These are phyloP conservation scores for Aphelenchoides bicaudatus DNA, from an alignment of 2,888 invertebrate genomes.

Conservation along the genomic window DNA sequence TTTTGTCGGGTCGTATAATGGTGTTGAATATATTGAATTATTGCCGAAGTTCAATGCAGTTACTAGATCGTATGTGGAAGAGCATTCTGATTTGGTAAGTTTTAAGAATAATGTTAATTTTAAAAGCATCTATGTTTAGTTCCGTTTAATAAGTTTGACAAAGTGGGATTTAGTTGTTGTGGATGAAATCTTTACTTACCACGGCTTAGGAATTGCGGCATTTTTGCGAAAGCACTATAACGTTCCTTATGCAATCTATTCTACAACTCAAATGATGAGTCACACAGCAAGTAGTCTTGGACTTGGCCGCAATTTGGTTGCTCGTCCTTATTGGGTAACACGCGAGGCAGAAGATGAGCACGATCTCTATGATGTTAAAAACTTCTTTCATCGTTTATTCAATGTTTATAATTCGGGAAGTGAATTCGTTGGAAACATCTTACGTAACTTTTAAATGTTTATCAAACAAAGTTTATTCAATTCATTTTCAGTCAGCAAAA, in stretches of 20 bases:
- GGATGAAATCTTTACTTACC: slow-evolving; percentile 20
- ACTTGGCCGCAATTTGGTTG: neutral
- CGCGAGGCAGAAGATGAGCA: neutral
- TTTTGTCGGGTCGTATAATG: neutral
- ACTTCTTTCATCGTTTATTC: neutral
- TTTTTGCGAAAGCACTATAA: slow-evolving; percentile 9
- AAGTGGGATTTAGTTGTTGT: slow-evolving; percentile 29
- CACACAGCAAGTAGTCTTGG: neutral
- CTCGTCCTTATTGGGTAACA: neutral
- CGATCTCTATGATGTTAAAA: neutral
- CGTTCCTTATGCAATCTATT: slow-evolving; percentile 4
- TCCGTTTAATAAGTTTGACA: slow-evolving; percentile 19
- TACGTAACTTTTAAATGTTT: neutral
- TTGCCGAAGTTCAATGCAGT: neutral
- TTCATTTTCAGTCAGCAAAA: neutral
- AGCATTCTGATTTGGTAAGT: neutral
- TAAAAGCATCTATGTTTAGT: slow-evolving; percentile 11
- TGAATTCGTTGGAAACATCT: neutral
- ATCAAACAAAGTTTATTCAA: no score
- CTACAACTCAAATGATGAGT: slow-evolving; percentile 9
- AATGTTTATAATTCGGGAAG: neutral
- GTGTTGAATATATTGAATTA: neutral
- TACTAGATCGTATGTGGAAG: neutral
- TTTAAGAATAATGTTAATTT: neutral
- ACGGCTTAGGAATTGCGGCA: neutral